Evolutionary conservation across 2,113 vertebrate species (phyloP).

Genomic region (Archocentrus centrarchus): DNA sequence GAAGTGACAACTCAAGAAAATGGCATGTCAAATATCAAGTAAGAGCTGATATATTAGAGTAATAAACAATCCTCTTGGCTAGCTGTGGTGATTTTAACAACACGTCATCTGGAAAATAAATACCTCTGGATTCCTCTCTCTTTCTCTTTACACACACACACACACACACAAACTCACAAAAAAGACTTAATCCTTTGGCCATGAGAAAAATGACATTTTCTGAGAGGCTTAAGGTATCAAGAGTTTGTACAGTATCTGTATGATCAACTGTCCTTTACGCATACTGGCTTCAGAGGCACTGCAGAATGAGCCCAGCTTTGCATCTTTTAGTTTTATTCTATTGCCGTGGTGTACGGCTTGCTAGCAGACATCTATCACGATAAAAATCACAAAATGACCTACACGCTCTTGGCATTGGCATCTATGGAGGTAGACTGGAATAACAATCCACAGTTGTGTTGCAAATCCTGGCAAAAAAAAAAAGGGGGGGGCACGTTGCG

Average conservation of each 20-base stretch:
- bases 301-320: conserved; percentile 4
- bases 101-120: conserved; percentile 19
- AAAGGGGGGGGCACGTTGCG: not conserved
- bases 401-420: not conserved
- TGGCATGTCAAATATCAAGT: not conserved
- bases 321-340: not conserved
- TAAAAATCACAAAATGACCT: not conserved
- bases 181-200: conserved; percentile 18
- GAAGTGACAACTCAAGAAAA: not conserved
- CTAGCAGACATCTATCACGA: not conserved
- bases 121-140: not conserved
- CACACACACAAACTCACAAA: not conserved
- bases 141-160: not conserved
- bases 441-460: conserved; percentile 35
- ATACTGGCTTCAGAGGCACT: not conserved
- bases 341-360: not conserved
- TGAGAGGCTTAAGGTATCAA: conserved; percentile 34
- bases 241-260: conserved; percentile 19
- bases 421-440: conserved; percentile 7
- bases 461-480: not conserved
- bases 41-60: not conserved
- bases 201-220: conserved; percentile 34
- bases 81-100: not conserved
- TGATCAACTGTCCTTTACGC: conserved; percentile 5
- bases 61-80: conserved; percentile 8